Evolutionary conservation across 23 tunicate species (phyloP).

Genomic region (Halocynthia aurantium): DNA sequence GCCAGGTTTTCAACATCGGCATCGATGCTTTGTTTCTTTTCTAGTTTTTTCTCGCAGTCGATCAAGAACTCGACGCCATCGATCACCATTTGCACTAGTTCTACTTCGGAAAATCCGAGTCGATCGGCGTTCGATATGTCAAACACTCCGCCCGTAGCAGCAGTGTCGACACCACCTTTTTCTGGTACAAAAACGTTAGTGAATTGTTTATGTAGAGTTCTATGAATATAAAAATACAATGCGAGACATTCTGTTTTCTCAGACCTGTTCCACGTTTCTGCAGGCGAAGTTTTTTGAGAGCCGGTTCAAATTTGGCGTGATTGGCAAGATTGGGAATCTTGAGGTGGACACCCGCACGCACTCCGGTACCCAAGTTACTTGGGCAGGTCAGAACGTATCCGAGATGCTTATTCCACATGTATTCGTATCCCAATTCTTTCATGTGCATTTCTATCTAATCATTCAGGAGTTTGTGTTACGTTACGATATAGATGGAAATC

Average conservation of each 20-base stretch:
- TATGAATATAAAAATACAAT: neutral
- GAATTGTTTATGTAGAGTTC: neutral
- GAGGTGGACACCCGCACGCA: conserved; percentile 98
- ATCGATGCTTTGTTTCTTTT: conserved; percentile 54
- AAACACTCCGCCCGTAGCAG: conserved; percentile 46
- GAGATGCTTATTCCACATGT: conserved; percentile 93
- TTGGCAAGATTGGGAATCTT: conserved; percentile 55
- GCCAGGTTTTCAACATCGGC: conserved; percentile 39
- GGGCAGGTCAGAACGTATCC: conserved; percentile 98
- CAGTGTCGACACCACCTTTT: conserved; percentile 63
- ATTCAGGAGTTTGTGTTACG: neutral
- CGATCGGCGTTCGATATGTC: conserved; percentile 64
- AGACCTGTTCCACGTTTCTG: conserved; percentile 92
- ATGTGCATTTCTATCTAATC: conserved; percentile 67
- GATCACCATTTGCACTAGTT: conserved; percentile 51
- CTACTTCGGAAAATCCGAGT: conserved; percentile 54
- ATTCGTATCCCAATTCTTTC: conserved; percentile 80
- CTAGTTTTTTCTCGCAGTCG: conserved; percentile 48
- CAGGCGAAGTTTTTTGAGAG: conserved; percentile 75
- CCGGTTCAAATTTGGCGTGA: conserved; percentile 69
- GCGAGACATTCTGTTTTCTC: no score
- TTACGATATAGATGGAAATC: no score
- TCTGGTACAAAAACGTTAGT: neutral
- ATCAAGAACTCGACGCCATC: conserved; percentile 56
- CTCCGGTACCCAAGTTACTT: conserved; percentile 97